phyloP scores from a whole-genome alignment of 2,113 vertebrate species.

The Lipotes vexillifer region DNA sequence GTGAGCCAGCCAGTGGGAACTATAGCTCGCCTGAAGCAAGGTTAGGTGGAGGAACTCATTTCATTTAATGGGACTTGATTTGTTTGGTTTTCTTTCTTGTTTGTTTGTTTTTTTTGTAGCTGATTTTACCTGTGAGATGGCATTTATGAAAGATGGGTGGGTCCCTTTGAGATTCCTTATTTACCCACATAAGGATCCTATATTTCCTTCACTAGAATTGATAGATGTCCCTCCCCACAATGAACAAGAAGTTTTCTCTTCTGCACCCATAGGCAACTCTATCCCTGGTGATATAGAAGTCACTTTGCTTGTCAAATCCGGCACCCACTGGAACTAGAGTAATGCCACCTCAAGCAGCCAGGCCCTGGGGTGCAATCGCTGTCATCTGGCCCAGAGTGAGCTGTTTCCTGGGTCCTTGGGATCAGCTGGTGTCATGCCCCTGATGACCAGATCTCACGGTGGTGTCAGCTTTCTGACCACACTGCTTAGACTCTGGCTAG shows the following conservation, averaged over 20 bases:
- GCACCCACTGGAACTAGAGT: too few relatives aligned
- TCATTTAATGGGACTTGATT: neutral
- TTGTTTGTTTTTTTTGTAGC: too few relatives aligned
- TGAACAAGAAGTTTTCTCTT: too few relatives aligned
- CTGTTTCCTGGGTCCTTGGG: too few relatives aligned
- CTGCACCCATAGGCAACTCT: neutral
- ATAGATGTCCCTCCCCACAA: neutral
- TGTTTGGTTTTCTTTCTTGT: neutral
- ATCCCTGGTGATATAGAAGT: accelerated
- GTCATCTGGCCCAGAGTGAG: too few relatives aligned
- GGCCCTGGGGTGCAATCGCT: accelerated
- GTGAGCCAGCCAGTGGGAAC: neutral
- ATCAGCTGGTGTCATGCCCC: too few relatives aligned
- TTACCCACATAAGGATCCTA: neutral
- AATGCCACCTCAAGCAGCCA: too few relatives aligned
- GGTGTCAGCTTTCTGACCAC: neutral
- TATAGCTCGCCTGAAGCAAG: neutral
- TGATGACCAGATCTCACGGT: neutral
- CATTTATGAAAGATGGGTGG: neutral
- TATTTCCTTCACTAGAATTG: too few relatives aligned
- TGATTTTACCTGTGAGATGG: neutral
- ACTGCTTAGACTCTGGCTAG: too few relatives aligned
- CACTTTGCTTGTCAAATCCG: neutral
- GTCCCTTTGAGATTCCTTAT: neutral
- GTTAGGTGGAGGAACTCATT: neutral